phyloP scores from a whole-genome alignment of 2,888 invertebrate genomes.

The Yponomeuta malinellus region DNA sequence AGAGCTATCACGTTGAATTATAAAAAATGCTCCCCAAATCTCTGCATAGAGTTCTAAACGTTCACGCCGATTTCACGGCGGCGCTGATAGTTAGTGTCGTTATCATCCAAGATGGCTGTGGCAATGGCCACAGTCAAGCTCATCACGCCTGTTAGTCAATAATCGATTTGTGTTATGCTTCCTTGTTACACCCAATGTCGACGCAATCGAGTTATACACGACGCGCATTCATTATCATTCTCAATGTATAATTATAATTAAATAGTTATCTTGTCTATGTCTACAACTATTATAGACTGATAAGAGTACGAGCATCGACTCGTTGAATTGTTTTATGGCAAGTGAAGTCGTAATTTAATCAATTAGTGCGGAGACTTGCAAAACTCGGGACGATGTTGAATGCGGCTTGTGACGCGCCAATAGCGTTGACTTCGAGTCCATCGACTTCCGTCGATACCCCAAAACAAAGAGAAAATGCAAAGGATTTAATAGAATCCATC shows the following conservation, averaged over 20 bases:
- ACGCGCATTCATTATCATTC: slow-evolving; percentile 7
- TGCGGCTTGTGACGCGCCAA: background rate
- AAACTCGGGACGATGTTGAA: background rate
- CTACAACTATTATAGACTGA: background rate
- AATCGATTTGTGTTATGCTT: slow-evolving; percentile 11
- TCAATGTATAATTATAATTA: background rate
- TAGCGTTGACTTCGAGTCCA: background rate
- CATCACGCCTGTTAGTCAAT: background rate
- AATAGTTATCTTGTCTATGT: background rate
- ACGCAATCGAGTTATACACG: slow-evolving; percentile 6
- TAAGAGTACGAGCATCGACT: background rate
- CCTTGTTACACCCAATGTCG: slow-evolving; percentile 13
- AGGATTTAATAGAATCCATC: too few relatives aligned
- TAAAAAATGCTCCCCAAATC: too few relatives aligned
- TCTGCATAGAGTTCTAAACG: too few relatives aligned
- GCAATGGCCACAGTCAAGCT: slow-evolving; percentile 5
- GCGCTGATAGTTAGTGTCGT: too few relatives aligned
- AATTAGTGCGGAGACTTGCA: background rate
- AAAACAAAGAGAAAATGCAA: too few relatives aligned
- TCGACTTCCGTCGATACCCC: too few relatives aligned
- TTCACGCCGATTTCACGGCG: too few relatives aligned
- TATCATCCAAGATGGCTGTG: too few relatives aligned
- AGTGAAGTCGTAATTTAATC: background rate
- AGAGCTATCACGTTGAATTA: too few relatives aligned
- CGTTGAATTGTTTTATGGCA: background rate